phyloP scores from a whole-genome alignment of 1,140 invertebrate species.

The Drosophila bipectinata region DNA sequence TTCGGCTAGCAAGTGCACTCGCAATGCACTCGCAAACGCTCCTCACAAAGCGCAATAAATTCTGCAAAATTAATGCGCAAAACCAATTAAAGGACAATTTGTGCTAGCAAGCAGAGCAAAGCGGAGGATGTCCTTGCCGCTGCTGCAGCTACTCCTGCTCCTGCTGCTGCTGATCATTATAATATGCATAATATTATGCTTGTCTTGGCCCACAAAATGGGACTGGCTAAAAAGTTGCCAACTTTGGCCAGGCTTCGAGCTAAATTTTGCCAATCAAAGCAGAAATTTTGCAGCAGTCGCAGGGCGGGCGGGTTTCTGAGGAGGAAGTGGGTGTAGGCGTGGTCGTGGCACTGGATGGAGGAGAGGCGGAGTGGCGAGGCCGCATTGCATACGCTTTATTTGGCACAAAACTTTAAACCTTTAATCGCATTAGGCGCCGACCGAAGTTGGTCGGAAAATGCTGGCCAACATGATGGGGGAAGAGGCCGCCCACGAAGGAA shows the following conservation, averaged over 20 bases:
- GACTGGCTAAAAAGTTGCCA: conserved; percentile 47
- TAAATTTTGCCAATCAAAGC: conserved; percentile 56
- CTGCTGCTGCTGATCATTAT: conserved; percentile 58
- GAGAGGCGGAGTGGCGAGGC: background rate
- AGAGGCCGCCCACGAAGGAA: background rate
- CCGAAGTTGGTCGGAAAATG: conserved; percentile 48
- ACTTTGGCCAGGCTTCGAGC: conserved; percentile 43
- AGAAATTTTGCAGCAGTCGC: conserved; percentile 42
- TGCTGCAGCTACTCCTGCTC: conserved; percentile 4
- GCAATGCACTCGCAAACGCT: background rate
- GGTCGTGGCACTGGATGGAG: background rate
- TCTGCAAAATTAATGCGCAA: conserved; percentile 78
- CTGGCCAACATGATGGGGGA: background rate
- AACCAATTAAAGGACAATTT: conserved; percentile 79
- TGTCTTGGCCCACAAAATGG: conserved; percentile 53
- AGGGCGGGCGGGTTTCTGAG: background rate
- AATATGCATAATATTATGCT: conserved; percentile 75
- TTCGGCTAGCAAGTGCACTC: conserved; percentile 28
- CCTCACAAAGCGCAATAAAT: conserved; percentile 67
- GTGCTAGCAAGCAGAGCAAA: conserved; percentile 35
- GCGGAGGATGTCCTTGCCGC: conserved; percentile 39
- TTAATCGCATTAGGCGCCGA: conserved; percentile 78
- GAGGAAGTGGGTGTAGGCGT: background rate
- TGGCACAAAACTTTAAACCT: conserved; percentile 77
- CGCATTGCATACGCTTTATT: conserved; percentile 63